Percentiles rank a stretch among this genome's conserved stretches.
Evolutionary conservation across 2,888 invertebrate genomes (phyloP).

Genomic region (Apamea monoglypha): DNA sequence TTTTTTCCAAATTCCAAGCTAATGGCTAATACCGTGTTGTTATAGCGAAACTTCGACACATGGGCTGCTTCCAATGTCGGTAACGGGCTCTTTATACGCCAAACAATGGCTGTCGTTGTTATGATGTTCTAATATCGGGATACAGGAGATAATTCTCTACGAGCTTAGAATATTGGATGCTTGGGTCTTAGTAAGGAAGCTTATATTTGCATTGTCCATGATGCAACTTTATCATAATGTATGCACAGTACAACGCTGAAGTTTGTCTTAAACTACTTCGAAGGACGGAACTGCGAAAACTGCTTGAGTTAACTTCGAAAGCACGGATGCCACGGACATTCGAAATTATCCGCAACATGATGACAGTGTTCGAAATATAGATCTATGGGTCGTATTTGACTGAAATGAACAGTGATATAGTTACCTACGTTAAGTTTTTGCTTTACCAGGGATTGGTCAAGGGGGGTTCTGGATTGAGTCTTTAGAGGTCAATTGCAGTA

Average conservation of each 20-base stretch:
- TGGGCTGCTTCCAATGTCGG: slow-evolving; percentile 36
- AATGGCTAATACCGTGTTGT: slow-evolving; percentile 33
- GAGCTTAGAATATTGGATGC: slow-evolving; percentile 15
- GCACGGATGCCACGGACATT: background rate
- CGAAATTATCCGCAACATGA: background rate
- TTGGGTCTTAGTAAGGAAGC: background rate
- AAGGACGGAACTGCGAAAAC: background rate
- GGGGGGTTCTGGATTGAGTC: no score
- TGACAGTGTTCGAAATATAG: background rate
- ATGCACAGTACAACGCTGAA: background rate
- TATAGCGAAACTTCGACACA: slow-evolving; percentile 54
- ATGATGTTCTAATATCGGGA: slow-evolving; percentile 47
- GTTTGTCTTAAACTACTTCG: background rate
- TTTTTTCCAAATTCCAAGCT: slow-evolving; percentile 24
- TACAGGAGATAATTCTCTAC: slow-evolving; percentile 33
- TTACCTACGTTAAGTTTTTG: no score
- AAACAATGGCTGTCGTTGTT: slow-evolving; percentile 55
- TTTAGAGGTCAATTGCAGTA: no score
- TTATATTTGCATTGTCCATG: background rate
- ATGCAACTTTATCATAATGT: background rate
- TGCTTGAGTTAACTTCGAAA: background rate
- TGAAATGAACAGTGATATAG: background rate
- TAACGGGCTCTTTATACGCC: slow-evolving; percentile 30
- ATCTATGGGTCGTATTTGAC: background rate
- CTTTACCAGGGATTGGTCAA: background rate